These are phyloP conservation scores for Agrotis exclamationis DNA, from an alignment of 2,888 invertebrate genomes.

Conservation along the genomic window DNA sequence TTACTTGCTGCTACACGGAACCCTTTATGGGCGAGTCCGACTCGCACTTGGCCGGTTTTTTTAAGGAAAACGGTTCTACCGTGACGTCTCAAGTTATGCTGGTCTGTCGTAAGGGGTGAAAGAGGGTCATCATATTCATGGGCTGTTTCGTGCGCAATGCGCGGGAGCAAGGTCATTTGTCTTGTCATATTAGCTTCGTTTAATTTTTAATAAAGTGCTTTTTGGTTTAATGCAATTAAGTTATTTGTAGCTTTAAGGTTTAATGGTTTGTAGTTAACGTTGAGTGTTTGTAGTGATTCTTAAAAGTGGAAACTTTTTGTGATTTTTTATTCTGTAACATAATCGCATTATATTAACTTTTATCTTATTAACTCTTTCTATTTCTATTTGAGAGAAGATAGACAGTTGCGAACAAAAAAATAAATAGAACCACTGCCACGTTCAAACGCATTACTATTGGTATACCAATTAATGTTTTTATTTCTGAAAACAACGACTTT, in stretches of 20 bases:
- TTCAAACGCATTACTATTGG: too few species aligned
- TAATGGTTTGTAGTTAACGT: constrained; percentile 17
- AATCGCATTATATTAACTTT: background rate
- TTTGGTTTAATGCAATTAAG: constrained; percentile 20
- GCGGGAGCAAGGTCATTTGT: constrained; percentile 33
- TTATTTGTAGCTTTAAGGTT: constrained; percentile 36
- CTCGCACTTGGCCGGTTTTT: too few species aligned
- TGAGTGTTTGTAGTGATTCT: constrained; percentile 13
- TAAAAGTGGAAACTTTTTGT: constrained; percentile 1
- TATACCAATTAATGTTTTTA: too few species aligned
- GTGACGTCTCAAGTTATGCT: too few species aligned
- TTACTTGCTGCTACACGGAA: too few species aligned
- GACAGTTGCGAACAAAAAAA: too few species aligned
- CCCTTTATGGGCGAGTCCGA: too few species aligned
- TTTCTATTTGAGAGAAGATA: too few species aligned
- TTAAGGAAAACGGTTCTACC: too few species aligned
- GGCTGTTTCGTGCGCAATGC: constrained; percentile 12
- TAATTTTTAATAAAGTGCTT: constrained; percentile 37
- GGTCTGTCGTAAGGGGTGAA: background rate
- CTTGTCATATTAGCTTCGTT: constrained; percentile 49
- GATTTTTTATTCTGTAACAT: background rate
- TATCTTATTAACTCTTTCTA: too few species aligned
- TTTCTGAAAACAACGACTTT: background rate
- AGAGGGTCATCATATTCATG: background rate
- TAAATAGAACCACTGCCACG: too few species aligned